Base-by-base conservation (phyloP, 2,797 vertebrate genomes). In the Eurystomus glaucurus region DNA sequence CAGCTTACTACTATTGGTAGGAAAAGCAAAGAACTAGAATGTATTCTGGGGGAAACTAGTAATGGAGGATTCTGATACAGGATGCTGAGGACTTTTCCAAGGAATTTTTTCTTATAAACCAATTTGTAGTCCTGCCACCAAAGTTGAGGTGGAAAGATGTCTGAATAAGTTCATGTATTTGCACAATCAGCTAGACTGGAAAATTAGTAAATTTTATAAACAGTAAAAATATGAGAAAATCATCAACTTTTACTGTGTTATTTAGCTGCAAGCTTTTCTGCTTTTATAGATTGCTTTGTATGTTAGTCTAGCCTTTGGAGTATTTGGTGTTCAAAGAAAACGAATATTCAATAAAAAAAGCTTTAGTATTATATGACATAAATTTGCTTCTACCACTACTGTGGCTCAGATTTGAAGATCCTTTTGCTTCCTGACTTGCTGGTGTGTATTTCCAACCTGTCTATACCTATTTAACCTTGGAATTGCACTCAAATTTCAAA, bases 141-240 rank as follows among this genome's bases (percentile, higher is more conserved):
- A 90, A 65, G 35, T 4, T 1, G n/a, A 88, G 16, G 25, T 29
- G 46, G 78, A 70, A 82, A 72, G n/a, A 65, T 28, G 23, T 76
- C 51, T 58, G 65, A 85, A 28, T 55, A 69, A 57, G 14, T 83
- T 78, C 2, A 61, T 35, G 69, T 82, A 65, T 54, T 90, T 75
- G 10, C 28, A 51, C 12, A 31, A 70, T 82, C 71, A 88, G 25
- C 60, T 79, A 57, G 81, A 90, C 60, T 79, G 60, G 81, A 90
- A 88, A 90, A 90, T 61, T 45, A 88, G 7, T n/a, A 75, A 28
- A 23, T 18, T 52, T 95, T 83, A 66, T 57, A 95, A 89, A 46
- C 15, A 88, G 41, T 74, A 58, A 81, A 75, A 88, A n/a, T 33
- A 41, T 20, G 26, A 89, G 70, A 93, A 89, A 89, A 85, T 2